phyloP scores from a whole-genome alignment of 2,113 vertebrate species.

The Atrichornis clamosus region DNA sequence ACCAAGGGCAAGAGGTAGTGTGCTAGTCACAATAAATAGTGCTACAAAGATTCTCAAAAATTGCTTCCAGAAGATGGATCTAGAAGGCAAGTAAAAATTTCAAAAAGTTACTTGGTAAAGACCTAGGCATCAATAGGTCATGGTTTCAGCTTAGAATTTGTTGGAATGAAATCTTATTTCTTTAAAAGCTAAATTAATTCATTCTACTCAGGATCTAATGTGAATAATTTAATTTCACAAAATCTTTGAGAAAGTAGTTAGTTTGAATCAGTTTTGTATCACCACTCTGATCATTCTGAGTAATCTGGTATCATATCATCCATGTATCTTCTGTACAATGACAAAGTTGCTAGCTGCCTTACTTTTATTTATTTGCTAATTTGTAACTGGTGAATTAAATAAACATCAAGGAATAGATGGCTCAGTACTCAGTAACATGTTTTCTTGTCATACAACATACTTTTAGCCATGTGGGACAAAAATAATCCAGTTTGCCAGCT shows the following conservation, averaged over 20 bases:
- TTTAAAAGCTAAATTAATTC: neutral
- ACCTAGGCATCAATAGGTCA: too few relatives aligned
- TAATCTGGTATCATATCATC: neutral
- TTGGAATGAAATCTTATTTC: neutral
- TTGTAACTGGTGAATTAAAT: neutral
- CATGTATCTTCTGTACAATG: neutral
- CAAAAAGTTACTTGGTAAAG: neutral
- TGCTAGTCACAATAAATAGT: neutral
- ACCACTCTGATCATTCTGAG: neutral
- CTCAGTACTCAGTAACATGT: neutral
- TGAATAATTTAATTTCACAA: neutral
- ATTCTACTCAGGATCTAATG: neutral
- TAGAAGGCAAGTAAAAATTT: neutral
- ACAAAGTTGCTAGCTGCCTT: neutral
- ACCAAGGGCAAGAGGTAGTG: neutral
- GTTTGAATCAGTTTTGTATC: neutral
- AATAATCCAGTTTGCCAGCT: neutral
- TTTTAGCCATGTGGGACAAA: neutral
- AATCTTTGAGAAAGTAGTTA: neutral
- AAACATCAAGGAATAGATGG: neutral
- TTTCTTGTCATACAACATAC: neutral
- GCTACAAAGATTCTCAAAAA: neutral
- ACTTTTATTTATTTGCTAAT: neutral
- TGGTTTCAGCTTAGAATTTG: neutral
- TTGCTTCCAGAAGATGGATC: neutral